A percentile compares a stretch with the other conserved stretches of the same genome.
phyloP scores from a whole-genome alignment of 1,140 invertebrate genomes.

The Magallana ariakensis region DNA sequence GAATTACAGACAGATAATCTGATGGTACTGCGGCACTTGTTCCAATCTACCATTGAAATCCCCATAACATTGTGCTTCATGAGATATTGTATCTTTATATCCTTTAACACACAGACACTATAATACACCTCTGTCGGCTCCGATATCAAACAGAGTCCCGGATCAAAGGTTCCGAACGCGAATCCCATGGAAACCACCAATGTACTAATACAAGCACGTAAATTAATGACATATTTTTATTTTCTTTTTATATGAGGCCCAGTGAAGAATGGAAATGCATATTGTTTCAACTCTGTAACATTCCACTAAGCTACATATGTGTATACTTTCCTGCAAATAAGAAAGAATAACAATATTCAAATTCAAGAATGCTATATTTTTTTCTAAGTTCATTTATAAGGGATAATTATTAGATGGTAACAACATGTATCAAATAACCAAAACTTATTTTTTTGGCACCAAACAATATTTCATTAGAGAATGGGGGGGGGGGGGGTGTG shows the following conservation, averaged over 20 bases:
- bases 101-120: too few species aligned
- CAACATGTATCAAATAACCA: too few species aligned
- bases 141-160: too few species aligned
- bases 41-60: background rate
- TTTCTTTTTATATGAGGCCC: background rate
- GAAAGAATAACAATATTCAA: slow-evolving; percentile 31
- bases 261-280: background rate
- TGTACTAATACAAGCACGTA: background rate
- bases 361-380: too few species aligned
- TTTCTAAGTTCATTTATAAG: too few species aligned
- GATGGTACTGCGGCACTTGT: background rate
- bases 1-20: slow-evolving; percentile 1
- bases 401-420: too few species aligned
- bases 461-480: too few species aligned
- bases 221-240: background rate
- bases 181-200: background rate
- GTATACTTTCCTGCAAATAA: slow-evolving; percentile 74
- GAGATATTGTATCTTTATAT: too few species aligned
- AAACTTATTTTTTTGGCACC: too few species aligned
- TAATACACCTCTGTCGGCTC: too few species aligned
- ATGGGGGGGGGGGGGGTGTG: too few species aligned
- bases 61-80: too few species aligned
- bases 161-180: background rate
- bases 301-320: slow-evolving; percentile 72
- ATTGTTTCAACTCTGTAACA: background rate